Evolutionary conservation across 2,797 vertebrate genomes (phyloP).

Genomic region (Argentina silus): DNA sequence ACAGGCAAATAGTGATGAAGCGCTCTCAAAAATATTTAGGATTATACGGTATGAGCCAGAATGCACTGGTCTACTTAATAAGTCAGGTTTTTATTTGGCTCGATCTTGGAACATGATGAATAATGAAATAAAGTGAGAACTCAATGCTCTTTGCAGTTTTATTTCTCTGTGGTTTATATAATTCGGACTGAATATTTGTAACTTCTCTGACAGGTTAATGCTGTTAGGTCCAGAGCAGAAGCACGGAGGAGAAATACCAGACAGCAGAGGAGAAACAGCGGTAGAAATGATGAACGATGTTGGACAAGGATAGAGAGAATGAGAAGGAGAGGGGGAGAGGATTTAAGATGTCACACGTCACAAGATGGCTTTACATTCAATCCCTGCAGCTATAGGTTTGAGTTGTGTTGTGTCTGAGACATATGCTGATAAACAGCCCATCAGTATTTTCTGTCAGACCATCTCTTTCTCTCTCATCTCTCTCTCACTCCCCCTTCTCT

Average conservation of each 20-base stretch:
- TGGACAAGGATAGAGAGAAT: constrained; percentile 37
- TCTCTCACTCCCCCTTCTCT: background rate
- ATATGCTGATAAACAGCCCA: constrained; percentile 39
- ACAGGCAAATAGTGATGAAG: constrained; percentile 59
- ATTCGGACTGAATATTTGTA: constrained; percentile 66
- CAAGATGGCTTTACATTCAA: constrained; percentile 50
- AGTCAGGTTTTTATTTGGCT: constrained; percentile 59
- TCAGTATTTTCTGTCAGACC: constrained; percentile 16
- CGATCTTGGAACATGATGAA: constrained; percentile 58
- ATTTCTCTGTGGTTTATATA: constrained; percentile 62
- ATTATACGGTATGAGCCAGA: constrained; percentile 46
- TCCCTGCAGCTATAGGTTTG: constrained; percentile 26
- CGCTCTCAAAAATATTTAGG: constrained; percentile 50
- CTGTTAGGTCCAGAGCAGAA: constrained; percentile 65
- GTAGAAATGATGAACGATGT: constrained; percentile 46
- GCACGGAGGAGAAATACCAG: constrained; percentile 53
- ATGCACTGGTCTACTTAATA: constrained; percentile 50
- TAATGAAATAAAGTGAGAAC: constrained; percentile 66
- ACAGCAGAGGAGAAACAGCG: constrained; percentile 57
- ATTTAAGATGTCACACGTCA: constrained; percentile 60
- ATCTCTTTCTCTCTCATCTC: constrained; percentile 27
- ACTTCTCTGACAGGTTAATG: constrained; percentile 68
- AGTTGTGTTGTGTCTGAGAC: constrained; percentile 37
- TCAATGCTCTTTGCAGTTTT: constrained; percentile 50
- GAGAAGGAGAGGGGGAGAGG: constrained; percentile 40